Evolutionary conservation across 2,888 invertebrate species (phyloP), one percentile per base, ranked within the genome.

Genomic region (Cabera pusaria): DNA sequence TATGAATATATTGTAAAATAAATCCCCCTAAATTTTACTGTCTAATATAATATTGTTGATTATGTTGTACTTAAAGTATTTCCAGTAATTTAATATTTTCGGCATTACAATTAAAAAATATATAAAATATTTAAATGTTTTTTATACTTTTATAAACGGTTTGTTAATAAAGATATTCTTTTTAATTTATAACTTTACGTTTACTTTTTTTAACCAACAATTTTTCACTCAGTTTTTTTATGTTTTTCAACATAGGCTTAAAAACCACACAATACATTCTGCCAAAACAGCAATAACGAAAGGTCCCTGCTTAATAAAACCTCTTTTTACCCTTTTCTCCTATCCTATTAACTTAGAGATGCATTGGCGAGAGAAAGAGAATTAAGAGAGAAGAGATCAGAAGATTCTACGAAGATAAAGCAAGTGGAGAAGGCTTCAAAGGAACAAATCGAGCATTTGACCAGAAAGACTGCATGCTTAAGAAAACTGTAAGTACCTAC

Each of bases 401-500:
- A 90, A 18, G 85, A 87, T 21, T 71, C 72, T 0, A 56, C 75
- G 9, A 84, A 74, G 55, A 59, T 85, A 8, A 85, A 79, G 39
- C 77, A 87, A 39, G 62, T 74, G 22, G 90, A 91, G 49, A 83
- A 87, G 21, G 85, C 89, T 11, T 76, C 87, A 1, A 88, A 83
- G 59, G 90, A 88, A 8, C 88, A 91, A 37, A 82, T 92, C 4
- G 92, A 92, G 26, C 91, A 92, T 64, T 70, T 92, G 44, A 91
- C 90, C 10, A 87, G 91, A 37, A 92, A 92, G 51, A 92, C 92
- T 47, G 90, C 90, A 6, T 92, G 92, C 61, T 64, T 92, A 37
- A 87, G 91, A 11, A 92, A 92, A 75, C 81, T 92, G 92, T 92
- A 63, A 91, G 92, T 90, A 67, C 14, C 4, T 12, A 12, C n/a